These are phyloP conservation scores for Merluccius polli DNA, from an alignment of 2,797 vertebrate genomes.

Conservation along the genomic window DNA sequence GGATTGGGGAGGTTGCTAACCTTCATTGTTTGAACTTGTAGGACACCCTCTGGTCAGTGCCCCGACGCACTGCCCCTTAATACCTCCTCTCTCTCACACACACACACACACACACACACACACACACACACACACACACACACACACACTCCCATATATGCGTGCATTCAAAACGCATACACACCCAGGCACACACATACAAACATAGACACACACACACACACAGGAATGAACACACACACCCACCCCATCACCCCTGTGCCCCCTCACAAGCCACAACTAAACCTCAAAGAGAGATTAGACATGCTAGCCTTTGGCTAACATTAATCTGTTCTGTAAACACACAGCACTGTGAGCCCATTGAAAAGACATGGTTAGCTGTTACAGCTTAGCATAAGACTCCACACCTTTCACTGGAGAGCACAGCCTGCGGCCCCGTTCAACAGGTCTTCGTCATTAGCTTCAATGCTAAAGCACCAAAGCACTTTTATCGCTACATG, in stretches of 20 bases:
- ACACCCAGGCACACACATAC: conserved; percentile 19
- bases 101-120: conserved; percentile 1
- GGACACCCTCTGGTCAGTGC: conserved; percentile 37
- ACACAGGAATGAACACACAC: background rate
- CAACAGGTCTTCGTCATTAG: conserved; percentile 43
- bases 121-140: background rate
- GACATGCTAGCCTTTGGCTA: conserved; percentile 56
- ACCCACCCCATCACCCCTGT: background rate
- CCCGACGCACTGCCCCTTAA: conserved; percentile 50
- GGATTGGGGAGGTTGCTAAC: conserved; percentile 66
- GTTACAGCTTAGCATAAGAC: conserved; percentile 29
- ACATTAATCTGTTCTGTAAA: conserved; percentile 75
- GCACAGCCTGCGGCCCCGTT: conserved; percentile 32
- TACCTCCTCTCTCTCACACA: conserved; percentile 50
- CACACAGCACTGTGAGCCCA: conserved; percentile 57
- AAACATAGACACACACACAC: conserved; percentile 7
- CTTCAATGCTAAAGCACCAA: conserved; percentile 19
- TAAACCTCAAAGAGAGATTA: conserved; percentile 66
- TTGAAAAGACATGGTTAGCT: conserved; percentile 48
- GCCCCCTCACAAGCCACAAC: conserved; percentile 28
- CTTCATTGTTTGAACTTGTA: conserved; percentile 76
- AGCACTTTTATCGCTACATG: conserved; percentile 30
- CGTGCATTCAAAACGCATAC: too few relatives aligned
- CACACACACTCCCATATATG: too few relatives aligned
- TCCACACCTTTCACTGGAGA: conserved; percentile 38